phyloP scores from a whole-genome alignment of 92 coral and sea anemone genomes.

The Phymanthus crucifer region DNA sequence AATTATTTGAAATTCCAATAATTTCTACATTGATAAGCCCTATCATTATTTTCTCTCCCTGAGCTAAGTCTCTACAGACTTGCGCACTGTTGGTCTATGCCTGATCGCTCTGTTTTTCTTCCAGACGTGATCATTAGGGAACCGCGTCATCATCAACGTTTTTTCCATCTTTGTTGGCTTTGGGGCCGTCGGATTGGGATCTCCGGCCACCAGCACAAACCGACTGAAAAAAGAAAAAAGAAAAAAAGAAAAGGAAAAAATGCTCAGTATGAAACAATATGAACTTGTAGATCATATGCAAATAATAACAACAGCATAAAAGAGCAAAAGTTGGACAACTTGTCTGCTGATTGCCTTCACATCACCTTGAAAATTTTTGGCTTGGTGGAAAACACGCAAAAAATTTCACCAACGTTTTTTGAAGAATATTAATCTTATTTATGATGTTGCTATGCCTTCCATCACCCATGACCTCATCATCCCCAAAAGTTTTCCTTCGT shows the following conservation, averaged over 20 bases:
- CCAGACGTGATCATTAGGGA: conserved; percentile 23
- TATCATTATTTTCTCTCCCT: not conserved
- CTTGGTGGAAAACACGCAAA: no score
- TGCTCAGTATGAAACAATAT: no score
- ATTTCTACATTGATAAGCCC: not conserved
- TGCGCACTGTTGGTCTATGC: conserved; percentile 3
- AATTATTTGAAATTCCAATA: not conserved
- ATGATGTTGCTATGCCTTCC: no score
- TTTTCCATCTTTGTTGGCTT: conserved; percentile 30
- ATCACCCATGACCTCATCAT: no score
- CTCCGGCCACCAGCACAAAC: conserved; percentile 29
- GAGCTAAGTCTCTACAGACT: not conserved
- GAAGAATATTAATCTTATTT: no score
- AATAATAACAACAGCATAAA: no score
- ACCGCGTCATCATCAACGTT: conserved; percentile 31
- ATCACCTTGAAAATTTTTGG: no score
- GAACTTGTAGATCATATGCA: no score
- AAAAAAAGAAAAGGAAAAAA: no score
- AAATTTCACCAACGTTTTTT: no score
- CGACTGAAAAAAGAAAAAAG: conserved; percentile 4
- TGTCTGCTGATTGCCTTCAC: no score
- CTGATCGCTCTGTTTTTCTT: conserved; percentile 1
- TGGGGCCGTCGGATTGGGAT: conserved; percentile 22
- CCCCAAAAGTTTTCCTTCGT: not conserved
- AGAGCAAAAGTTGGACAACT: no score